Evolutionary conservation across 2,113 vertebrate species (phyloP), one percentile per base, ranked within the genome.

Genomic region (Epinephelus lanceolatus): DNA sequence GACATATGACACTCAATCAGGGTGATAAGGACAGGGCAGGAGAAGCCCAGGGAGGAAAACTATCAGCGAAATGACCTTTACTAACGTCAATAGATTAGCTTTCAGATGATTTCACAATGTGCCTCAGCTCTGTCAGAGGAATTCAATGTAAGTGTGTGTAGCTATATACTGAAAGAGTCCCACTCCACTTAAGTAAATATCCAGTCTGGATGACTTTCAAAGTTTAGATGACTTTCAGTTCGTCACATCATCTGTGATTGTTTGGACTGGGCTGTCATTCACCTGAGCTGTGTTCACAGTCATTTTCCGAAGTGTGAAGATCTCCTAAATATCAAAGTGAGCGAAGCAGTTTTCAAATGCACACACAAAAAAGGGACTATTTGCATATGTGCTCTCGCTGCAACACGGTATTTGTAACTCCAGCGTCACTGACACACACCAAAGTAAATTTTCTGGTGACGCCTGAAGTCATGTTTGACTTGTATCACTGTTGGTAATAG

Each of bases 1-100:
- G 80, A 62, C 55, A 84, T 74, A 37, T 71, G 70, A 86, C 49
- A 62, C 83, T 71, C 62, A 42, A 66, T 86, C 68, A 80, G 72
- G 40, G 25, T 6, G 42, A 25, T 25, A 33, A 67, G 67, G 51
- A 59, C 79, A 65, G 53, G 30, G 40, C 61, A 63, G 61, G 78
- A 52, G n/a, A 56, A 14, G 30, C 21, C 47, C 12, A 52, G 21
- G 25, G 70, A 80, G 52, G 52, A 69, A 37, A 63, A 23, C 27
- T 33, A 33, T 70, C 27, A 53, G 67, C 33, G 40, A 70, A 81
- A 59, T 60, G 53, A 90, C 75, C 74, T 84, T 84, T 40, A 25
- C 59, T 59, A 13, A 59, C 1, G 0, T 86, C 62, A 37, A 30
- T 33, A 6, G 81, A 80, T 76, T 76, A 2, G 11, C 69, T 82